A percentile compares a stretch with the other conserved stretches of the same genome.
Conservation (phyloP, 2,113 vertebrate species). For the Engystomops pustulosus region DNA sequence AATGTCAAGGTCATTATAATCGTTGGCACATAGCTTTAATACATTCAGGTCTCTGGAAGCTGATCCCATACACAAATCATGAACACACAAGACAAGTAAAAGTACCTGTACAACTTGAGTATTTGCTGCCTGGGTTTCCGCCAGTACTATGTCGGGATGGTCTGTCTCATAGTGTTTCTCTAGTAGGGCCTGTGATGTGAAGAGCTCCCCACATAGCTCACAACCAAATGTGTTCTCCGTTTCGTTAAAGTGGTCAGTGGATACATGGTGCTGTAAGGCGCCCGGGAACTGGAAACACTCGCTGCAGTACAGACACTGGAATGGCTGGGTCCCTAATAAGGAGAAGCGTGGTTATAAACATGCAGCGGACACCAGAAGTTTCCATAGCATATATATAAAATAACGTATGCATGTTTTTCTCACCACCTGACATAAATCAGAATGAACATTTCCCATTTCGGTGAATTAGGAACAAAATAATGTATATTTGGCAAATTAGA, state of each 20-base stretch:
- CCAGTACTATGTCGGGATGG: conserved; percentile 72
- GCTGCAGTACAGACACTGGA: conserved; percentile 74
- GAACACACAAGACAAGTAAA: not conserved
- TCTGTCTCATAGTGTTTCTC: conserved; percentile 77
- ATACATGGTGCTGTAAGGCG: conserved; percentile 78
- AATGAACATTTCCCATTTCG: too few relatives aligned
- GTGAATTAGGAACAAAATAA: too few relatives aligned
- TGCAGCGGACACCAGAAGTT: too few relatives aligned
- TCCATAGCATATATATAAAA: too few relatives aligned
- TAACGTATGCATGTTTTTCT: too few relatives aligned
- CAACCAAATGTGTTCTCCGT: conserved; percentile 72
- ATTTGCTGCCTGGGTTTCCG: conserved; percentile 64
- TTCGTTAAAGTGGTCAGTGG: conserved; percentile 72
- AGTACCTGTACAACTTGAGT: conserved; percentile 74
- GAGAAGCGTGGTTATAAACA: not conserved
- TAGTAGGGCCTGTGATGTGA: conserved; percentile 75
- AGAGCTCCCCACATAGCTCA: conserved; percentile 76
- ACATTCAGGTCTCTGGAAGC: not conserved
- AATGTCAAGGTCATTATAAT: too few relatives aligned
- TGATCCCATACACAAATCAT: too few relatives aligned
- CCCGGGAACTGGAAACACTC: conserved; percentile 71
- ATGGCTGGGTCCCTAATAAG: conserved; percentile 62
- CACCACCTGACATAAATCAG: too few relatives aligned
- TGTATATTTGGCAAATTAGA: too few relatives aligned
- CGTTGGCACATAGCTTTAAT: too few relatives aligned